phyloP scores from a whole-genome alignment of 2,888 invertebrate species.

The Chironomus riparius region DNA sequence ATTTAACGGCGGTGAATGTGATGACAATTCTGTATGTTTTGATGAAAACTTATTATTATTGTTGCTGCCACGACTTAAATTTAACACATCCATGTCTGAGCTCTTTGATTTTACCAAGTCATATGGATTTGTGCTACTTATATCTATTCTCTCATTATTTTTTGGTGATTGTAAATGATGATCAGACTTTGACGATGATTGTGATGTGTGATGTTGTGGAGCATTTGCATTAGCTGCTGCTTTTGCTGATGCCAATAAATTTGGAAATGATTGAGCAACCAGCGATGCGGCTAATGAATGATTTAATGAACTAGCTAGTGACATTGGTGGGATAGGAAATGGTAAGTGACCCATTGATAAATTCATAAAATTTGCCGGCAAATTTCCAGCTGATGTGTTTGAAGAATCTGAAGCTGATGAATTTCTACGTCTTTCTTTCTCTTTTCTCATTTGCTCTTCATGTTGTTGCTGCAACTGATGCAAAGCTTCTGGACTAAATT shows the following conservation, averaged over 20 bases:
- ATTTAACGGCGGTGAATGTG: slow-evolving; percentile 33
- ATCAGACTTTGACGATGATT: slow-evolving; percentile 32
- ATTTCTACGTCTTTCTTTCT: slow-evolving; percentile 46
- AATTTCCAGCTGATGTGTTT: slow-evolving; percentile 32
- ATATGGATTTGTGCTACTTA: slow-evolving; percentile 10
- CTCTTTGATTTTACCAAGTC: slow-evolving; percentile 37
- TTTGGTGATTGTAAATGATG: slow-evolving; percentile 28
- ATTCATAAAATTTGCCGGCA: slow-evolving; percentile 52
- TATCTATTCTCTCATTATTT: slow-evolving; percentile 5
- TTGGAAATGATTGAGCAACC: slow-evolving; percentile 53
- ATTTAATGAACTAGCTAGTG: slow-evolving; percentile 46
- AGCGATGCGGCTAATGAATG: slow-evolving; percentile 53
- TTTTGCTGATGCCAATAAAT: slow-evolving; percentile 43
- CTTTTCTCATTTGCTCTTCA: slow-evolving; percentile 29
- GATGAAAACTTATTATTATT: slow-evolving; percentile 42
- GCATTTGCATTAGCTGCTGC: slow-evolving; percentile 26
- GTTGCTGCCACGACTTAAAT: slow-evolving; percentile 38
- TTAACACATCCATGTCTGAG: slow-evolving; percentile 41
- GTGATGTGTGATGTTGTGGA: slow-evolving; percentile 10
- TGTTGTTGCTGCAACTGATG: slow-evolving; percentile 35
- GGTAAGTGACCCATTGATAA: slow-evolving; percentile 53
- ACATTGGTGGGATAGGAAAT: slow-evolving; percentile 53
- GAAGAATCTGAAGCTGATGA: slow-evolving; percentile 45
- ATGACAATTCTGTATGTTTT: slow-evolving; percentile 37
- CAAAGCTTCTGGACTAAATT: slow-evolving; percentile 39